A percentile compares a stretch with the other conserved stretches of the same genome.
Conservation (phyloP, 2,113 vertebrate species). For the Corydoras sp. region DNA sequence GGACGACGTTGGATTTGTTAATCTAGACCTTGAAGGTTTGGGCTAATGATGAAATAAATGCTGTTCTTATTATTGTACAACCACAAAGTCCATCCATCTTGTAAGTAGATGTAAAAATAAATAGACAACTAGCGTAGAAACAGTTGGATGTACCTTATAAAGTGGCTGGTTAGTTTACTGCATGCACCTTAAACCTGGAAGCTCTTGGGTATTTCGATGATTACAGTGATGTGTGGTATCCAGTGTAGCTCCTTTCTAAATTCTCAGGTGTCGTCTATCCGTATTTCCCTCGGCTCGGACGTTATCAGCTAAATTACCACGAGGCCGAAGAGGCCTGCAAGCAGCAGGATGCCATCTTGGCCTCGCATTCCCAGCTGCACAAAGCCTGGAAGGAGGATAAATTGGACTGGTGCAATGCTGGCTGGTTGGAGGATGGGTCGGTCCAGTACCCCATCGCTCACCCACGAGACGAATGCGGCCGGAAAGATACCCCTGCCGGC, state of each 20-base stretch:
- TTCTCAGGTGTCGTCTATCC: constrained; percentile 86
- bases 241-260: background rate
- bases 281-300: constrained; percentile 82
- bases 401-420: constrained; percentile 92
- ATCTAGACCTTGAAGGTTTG: constrained; percentile 88
- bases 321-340: constrained; percentile 79
- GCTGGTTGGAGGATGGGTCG: constrained; percentile 89
- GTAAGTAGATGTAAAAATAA: too few species aligned
- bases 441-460: constrained; percentile 89
- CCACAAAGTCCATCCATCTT: too few species aligned
- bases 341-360: constrained; percentile 86
- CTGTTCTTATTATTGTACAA: too few species aligned
- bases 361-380: constrained; percentile 85
- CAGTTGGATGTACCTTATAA: too few species aligned
- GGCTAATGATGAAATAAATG: background rate
- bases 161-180: too few species aligned
- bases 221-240: background rate
- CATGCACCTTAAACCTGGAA: background rate
- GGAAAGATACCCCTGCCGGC: constrained; percentile 70
- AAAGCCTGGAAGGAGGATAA: constrained; percentile 89
- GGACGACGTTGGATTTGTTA: constrained; percentile 87
- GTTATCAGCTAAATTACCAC: constrained; percentile 83
- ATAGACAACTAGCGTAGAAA: too few species aligned
- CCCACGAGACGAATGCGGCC: constrained; percentile 81
- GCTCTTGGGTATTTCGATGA: background rate